A percentile compares a stretch with the other conserved stretches of the same genome.
Evolutionary conservation across 2,888 invertebrate species (phyloP).

Genomic region (Podotricha telesiphe): DNA sequence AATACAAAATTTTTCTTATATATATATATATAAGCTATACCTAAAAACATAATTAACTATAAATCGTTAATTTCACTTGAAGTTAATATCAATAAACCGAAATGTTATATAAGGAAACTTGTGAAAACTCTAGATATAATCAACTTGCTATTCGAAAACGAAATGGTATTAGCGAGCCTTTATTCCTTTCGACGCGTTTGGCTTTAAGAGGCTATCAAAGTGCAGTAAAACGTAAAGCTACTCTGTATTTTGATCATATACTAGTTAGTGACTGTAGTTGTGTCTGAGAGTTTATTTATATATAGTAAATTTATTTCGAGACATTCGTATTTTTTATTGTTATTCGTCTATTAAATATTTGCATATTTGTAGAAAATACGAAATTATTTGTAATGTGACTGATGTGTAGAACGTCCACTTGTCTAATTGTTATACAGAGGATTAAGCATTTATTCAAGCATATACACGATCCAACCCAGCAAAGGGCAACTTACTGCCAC

Average conservation of each 20-base stretch:
- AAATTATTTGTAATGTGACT: too few species aligned
- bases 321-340: neutral
- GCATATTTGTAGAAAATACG: too few species aligned
- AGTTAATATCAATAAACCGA: neutral
- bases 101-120: neutral
- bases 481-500: neutral
- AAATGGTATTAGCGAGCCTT: conserved; percentile 18
- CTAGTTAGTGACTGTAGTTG: neutral
- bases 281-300: neutral
- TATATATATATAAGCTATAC: too few species aligned
- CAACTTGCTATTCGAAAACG: conserved; percentile 14
- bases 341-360: too few species aligned
- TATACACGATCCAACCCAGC: neutral
- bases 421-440: neutral
- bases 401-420: neutral
- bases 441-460: neutral
- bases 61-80: neutral
- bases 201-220: conserved; percentile 20
- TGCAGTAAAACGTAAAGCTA: conserved; percentile 14
- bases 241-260: conserved; percentile 12
- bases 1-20: too few species aligned
- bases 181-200: conserved; percentile 20
- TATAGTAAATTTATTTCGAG: neutral
- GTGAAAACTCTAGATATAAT: neutral
- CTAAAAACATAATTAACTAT: too few species aligned